Base-by-base conservation (phyloP, 2,888 invertebrate species). In the Proisotoma minuta region DNA sequence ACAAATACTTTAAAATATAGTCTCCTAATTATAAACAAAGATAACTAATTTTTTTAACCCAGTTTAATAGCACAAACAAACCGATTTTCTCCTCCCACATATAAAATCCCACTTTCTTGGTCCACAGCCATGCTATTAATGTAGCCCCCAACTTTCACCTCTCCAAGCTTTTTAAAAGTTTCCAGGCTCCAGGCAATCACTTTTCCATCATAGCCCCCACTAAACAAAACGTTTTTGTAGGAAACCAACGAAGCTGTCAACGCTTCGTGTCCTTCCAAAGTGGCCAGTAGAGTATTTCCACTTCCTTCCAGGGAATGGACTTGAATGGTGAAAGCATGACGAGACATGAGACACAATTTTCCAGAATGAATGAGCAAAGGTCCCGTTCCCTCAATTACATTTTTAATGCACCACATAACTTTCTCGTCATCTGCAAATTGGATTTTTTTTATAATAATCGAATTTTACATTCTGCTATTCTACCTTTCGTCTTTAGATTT, bases 251-350 rank as follows among this genome's bases (percentile, higher is more conserved):
- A 54, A 23, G 60, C 66, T 20, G 68, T 60, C 12, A 70, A 65
- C 20, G 66, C 65, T n/a, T 61, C 56, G 53, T 70, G 70, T 1
- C 70, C 68, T 53, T 63, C 63, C 40, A 74, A 62, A 47, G 18
- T 59, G 10, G 68, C 71, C 10, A 62, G 2, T 12, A 62, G 20
- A 8, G 70, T 65, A 48, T 63, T 63, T 0, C 69, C 66, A 18
- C 80, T 79, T 40, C 79, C 75, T 8, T 79, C 79, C 43, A 79
- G 78, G 53, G 82, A 81, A 69, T 84, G 82, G 20, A 85, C 76
- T 54, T 80, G 76, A 64, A 86, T 78, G 62, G 79, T 81, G 70
- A 81, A 82, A 39, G 83, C 84, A 57, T 79, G 81, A 59, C 84
- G 78, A 50, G 81, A 81, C 1, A 80, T 75, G 40, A 83, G 78